A percentile compares a stretch with the other conserved stretches of the same genome.
Conservation (phyloP, 2,797 vertebrate species). For the Gallirallus australis region DNA sequence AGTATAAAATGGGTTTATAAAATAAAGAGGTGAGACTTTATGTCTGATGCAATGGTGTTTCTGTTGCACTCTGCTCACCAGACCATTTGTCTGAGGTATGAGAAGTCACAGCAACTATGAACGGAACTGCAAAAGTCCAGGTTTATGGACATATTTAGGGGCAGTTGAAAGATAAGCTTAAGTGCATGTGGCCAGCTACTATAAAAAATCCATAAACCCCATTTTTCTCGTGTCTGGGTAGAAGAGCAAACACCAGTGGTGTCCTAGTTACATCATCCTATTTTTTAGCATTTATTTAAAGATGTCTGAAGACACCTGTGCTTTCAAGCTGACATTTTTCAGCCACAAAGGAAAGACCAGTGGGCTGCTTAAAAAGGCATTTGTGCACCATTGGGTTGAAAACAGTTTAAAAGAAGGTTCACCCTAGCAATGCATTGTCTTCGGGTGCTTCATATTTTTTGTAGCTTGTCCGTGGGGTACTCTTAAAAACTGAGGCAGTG, state of each 20-base stretch:
- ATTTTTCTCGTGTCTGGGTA: not conserved
- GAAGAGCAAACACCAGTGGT: not conserved
- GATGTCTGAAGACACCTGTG: not conserved
- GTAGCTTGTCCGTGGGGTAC: fast-evolving
- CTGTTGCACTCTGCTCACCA: not conserved
- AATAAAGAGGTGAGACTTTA: not conserved
- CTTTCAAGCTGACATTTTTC: not conserved
- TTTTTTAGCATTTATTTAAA: not conserved
- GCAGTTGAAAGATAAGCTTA: not conserved
- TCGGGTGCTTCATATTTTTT: not conserved
- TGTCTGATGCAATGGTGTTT: not conserved
- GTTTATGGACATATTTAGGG: not conserved
- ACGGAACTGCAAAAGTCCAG: not conserved
- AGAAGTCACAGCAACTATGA: not conserved
- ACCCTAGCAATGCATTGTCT: not conserved
- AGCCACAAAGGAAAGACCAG: not conserved
- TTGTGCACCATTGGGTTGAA: not conserved
- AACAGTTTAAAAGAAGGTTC: not conserved
- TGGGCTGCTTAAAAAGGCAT: not conserved
- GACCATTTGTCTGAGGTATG: not conserved
- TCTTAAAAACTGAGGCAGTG: slow-evolving; percentile 65
- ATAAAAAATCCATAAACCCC: not conserved
- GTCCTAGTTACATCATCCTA: not conserved
- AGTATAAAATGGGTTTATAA: not conserved
- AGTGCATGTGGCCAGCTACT: not conserved